These are phyloP conservation scores for Parazoanthus atlanticus DNA, from an alignment of 92 coral and sea anemone species.

Conservation along the genomic window DNA sequence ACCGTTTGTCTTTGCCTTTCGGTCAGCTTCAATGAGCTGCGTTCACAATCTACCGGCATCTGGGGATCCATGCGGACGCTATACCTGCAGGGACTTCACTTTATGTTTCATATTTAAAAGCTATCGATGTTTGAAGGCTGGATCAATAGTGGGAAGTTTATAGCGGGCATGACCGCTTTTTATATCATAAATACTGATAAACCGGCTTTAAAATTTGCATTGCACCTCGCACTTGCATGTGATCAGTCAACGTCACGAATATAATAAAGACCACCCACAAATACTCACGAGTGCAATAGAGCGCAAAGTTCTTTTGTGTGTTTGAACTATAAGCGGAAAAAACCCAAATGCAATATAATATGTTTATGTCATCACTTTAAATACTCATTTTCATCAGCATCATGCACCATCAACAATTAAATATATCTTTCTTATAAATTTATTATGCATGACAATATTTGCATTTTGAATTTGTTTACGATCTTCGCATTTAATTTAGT, in stretches of 20 bases:
- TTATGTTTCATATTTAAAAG: no score
- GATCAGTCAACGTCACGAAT: neutral
- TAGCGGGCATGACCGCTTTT: neutral
- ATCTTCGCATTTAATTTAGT: no score
- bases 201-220: neutral
- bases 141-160: neutral
- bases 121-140: neutral
- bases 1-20: slow-evolving; percentile 52
- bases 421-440: no score
- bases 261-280: no score
- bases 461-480: no score
- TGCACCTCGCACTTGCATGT: neutral
- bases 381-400: no score
- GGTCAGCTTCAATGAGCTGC: slow-evolving; percentile 43
- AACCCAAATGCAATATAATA: no score
- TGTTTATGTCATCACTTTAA: no score
- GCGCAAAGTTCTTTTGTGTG: neutral
- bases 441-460: no score
- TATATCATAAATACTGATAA: neutral
- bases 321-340: no score
- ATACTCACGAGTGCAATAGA: neutral
- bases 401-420: no score
- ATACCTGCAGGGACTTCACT: neutral
- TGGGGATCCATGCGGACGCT: neutral
- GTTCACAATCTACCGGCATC: neutral